Conservation (phyloP, 35 echinoderm and acorn worm species). For the Chiridota heheva region DNA sequence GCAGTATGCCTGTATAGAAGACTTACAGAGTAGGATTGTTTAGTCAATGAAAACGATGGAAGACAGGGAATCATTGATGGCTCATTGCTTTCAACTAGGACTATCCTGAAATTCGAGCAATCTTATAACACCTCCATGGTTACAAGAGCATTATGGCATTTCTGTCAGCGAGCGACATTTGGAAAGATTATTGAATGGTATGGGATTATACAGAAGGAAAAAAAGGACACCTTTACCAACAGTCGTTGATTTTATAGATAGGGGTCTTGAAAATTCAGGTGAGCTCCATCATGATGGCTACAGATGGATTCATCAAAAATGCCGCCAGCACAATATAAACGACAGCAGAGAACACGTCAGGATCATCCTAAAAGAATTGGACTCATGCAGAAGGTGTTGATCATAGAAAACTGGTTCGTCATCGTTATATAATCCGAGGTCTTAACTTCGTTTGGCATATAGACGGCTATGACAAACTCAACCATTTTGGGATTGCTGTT, state of each 20-base stretch:
- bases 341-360: conserved; percentile 23
- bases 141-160: conserved; percentile 14
- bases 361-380: conserved; percentile 7
- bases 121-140: no score
- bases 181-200: conserved; percentile 3
- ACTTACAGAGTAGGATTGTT: no score
- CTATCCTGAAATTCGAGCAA: conserved; percentile 18
- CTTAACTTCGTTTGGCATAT: conserved; percentile 56
- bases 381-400: conserved; percentile 52
- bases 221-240: conserved; percentile 28
- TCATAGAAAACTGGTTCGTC: conserved; percentile 26
- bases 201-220: conserved; percentile 9
- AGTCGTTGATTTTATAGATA: conserved; percentile 5
- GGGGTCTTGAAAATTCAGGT: no score
- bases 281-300: no score
- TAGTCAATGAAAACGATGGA: background rate
- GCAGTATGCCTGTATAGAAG: no score
- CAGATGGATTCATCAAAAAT: conserved; percentile 54
- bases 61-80: background rate
- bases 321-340: conserved; percentile 11
- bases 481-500: conserved; percentile 54
- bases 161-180: background rate
- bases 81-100: conserved; percentile 10
- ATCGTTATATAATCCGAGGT: conserved; percentile 37
- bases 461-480: conserved; percentile 67